Conservation (phyloP, 2,113 vertebrate genomes). For the Hemicordylus capensis region DNA sequence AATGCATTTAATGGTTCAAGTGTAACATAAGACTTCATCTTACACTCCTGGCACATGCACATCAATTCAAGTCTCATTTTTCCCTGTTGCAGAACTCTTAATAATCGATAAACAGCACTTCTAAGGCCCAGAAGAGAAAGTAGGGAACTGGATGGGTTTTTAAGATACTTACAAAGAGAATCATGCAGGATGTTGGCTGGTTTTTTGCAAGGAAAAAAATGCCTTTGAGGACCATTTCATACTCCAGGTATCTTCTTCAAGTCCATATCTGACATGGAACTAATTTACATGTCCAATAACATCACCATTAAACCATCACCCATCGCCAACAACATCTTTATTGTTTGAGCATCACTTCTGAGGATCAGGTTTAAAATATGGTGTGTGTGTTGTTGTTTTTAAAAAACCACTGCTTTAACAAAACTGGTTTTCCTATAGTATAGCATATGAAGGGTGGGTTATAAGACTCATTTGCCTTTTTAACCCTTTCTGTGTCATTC, state of each 20-base stretch:
- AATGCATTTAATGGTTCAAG: constrained; percentile 44
- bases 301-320: constrained; percentile 82
- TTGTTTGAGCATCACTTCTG: constrained; percentile 78
- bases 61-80: constrained; percentile 48
- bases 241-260: constrained; percentile 79
- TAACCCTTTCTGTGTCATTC: constrained; percentile 35
- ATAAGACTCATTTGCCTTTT: constrained; percentile 39
- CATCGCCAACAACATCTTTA: constrained; percentile 79
- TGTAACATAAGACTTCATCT: not conserved
- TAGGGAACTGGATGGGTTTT: constrained; percentile 74
- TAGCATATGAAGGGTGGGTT: constrained; percentile 45
- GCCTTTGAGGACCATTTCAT: constrained; percentile 72
- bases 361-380: constrained; percentile 65
- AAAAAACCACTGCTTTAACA: not conserved
- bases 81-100: constrained; percentile 49
- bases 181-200: constrained; percentile 57
- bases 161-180: constrained; percentile 65
- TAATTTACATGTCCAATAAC: constrained; percentile 84
- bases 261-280: constrained; percentile 82
- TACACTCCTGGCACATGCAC: not conserved
- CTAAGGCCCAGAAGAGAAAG: constrained; percentile 56
- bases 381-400: constrained; percentile 21
- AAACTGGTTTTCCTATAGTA: constrained; percentile 43
- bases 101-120: constrained; percentile 56
- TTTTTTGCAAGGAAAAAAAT: constrained; percentile 82